Evolutionary conservation across 2,888 invertebrate genomes (phyloP), one percentile per base, ranked within the genome.

Genomic region (Spatulosminthurus flaviceps): DNA sequence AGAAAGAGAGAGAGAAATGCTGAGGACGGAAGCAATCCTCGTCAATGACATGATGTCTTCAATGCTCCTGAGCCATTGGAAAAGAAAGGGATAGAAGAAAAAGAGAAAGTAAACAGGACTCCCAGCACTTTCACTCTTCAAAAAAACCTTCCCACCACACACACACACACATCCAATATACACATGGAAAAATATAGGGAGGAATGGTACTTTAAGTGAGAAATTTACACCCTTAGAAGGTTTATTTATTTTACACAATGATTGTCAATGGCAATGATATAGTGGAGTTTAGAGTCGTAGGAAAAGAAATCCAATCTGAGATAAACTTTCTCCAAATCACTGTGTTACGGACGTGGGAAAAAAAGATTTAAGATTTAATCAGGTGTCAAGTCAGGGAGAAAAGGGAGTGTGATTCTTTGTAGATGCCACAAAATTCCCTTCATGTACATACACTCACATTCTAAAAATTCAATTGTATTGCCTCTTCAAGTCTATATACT

Each of bases 331-430:
- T 76, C 64, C 77, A 80, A 80, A 77, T 80, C 80, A 74, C 42
- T 61, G 75, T 75, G 64, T 34, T 75, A 29, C 11, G 29, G 79
- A 76, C 72, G 79, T 76, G 79, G 76, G 78, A 43, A 76, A 72
- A 80, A 71, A 81, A 81, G 81, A 81, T 81, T 79, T 81, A 81
- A 79, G 81, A 81, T 81, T 81, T 81, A 81, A 81, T 81, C 81
- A 81, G 78, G 73, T 79, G 81, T 81, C 81, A 79, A 79, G 74
- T 66, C 69, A 42, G 24, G 72, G 79, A 67, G 34, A 79, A 79
- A n/a, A 74, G 79, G 79, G 78, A 73, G 72, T 43, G 60, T 11
- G 29, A 61, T 72, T 41, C 77, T 42, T 60, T 19, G 26, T 51
- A 34, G 9, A 4, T 34, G 4, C 34, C 34, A 34, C 34, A 34